These are phyloP conservation scores for Noctilio leporinus DNA, from an alignment of 2,113 vertebrate genomes.

Conservation along the genomic window DNA sequence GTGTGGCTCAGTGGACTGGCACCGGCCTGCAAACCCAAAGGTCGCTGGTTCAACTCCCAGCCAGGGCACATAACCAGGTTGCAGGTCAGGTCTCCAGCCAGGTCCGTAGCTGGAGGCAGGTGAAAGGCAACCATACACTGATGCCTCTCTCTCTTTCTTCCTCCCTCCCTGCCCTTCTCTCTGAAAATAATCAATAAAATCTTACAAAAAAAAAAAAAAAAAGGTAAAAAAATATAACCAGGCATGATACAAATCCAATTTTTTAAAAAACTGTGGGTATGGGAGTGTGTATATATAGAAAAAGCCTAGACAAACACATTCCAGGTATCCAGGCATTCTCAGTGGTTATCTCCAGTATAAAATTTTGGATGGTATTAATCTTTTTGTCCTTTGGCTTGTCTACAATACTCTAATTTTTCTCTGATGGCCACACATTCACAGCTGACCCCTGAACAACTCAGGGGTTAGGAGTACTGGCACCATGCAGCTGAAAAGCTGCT, in stretches of 20 bases:
- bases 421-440: neutral
- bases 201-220: constrained; percentile 11
- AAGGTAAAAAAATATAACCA: neutral
- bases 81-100: too few species aligned
- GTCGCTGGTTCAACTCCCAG: too few species aligned
- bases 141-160: too few species aligned
- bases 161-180: too few species aligned
- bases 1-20: too few species aligned
- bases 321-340: neutral
- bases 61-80: too few species aligned
- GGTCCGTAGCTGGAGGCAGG: too few species aligned
- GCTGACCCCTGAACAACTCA: neutral
- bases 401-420: neutral
- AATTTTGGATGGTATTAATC: neutral
- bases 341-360: neutral
- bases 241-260: neutral
- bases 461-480: neutral
- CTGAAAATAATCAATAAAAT: too few species aligned
- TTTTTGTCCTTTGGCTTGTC: neutral
- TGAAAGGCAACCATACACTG: too few species aligned
- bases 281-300: neutral
- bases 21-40: too few species aligned
- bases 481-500: neutral
- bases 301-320: neutral
- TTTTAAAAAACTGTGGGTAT: neutral